Conservation (phyloP, 2,113 vertebrate species). For the Onychostruthus taczanowskii region DNA sequence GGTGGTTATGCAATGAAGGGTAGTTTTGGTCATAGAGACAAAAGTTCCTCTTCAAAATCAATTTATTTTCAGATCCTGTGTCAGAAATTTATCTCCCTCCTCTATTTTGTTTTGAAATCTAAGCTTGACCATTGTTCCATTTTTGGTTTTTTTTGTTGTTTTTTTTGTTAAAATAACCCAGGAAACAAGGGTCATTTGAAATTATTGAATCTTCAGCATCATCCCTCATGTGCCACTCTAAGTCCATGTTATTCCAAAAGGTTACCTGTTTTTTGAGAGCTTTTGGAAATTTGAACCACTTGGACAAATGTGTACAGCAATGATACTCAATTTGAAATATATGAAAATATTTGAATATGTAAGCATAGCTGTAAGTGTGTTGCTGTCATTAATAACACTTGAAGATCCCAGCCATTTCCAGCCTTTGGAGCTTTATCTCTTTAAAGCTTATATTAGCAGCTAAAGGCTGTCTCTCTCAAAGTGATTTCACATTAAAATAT, state of each 20-base stretch:
- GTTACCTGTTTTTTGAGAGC: not conserved
- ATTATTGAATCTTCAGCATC: not conserved
- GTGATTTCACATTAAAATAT: constrained; percentile 32
- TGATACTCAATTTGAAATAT: constrained; percentile 5
- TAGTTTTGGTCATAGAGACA: not conserved
- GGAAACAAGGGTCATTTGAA: not conserved
- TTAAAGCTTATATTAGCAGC: constrained; percentile 29
- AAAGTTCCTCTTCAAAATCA: not conserved
- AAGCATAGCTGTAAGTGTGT: not conserved
- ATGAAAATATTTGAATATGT: constrained; percentile 27
- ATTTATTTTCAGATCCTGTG: not conserved
- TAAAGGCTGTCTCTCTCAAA: constrained; percentile 25
- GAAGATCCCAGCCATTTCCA: constrained; percentile 32
- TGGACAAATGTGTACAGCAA: constrained; percentile 36
- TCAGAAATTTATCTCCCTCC: not conserved
- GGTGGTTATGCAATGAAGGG: not conserved
- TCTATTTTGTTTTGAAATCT: not conserved
- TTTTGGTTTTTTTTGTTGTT: not conserved
- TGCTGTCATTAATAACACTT: constrained; percentile 14
- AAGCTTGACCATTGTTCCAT: not conserved
- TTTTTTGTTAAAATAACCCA: not conserved
- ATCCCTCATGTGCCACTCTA: not conserved
- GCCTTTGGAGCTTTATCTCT: constrained; percentile 1
- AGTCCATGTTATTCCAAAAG: constrained; percentile 5
- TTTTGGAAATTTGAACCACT: constrained; percentile 35